Evolutionary conservation across 2,888 invertebrate species (phyloP).

Genomic region (Latrodectus hesperus): DNA sequence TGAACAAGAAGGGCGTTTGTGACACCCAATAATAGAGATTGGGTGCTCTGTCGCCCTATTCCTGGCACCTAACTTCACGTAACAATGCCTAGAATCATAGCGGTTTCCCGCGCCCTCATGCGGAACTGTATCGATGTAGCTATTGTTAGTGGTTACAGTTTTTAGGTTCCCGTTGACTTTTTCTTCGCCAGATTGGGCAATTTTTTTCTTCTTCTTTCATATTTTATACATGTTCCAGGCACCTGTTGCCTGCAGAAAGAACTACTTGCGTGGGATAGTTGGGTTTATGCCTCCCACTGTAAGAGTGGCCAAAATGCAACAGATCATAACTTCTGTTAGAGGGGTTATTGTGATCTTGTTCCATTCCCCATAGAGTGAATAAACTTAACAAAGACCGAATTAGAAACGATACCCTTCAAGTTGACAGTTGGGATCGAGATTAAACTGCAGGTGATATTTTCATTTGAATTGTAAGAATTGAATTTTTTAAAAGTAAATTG

Average conservation of each 20-base stretch:
- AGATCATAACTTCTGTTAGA: constrained; percentile 11
- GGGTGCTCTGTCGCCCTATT: constrained; percentile 19
- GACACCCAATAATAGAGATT: constrained; percentile 35
- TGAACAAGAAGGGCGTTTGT: constrained; percentile 15
- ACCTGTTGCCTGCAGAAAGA: constrained; percentile 38
- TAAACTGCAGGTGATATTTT: constrained; percentile 43
- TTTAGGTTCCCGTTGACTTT: constrained; percentile 50
- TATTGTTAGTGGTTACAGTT: constrained; percentile 63
- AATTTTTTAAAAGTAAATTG: no score
- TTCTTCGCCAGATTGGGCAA: constrained; percentile 55
- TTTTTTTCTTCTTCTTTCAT: constrained; percentile 30
- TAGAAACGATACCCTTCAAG: constrained; percentile 23
- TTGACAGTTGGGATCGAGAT: neutral
- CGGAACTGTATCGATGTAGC: constrained; percentile 43
- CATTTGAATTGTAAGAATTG: neutral
- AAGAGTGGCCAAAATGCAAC: constrained; percentile 27
- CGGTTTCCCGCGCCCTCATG: constrained; percentile 63
- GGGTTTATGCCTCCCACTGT: constrained; percentile 18
- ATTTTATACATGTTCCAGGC: constrained; percentile 23
- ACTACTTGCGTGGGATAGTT: constrained; percentile 54
- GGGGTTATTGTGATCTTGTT: constrained; percentile 31
- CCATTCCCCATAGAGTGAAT: constrained; percentile 18
- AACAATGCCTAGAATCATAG: constrained; percentile 58
- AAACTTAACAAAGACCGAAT: constrained; percentile 46
- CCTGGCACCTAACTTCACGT: constrained; percentile 50